These are phyloP conservation scores for Procambarus clarkii DNA, from an alignment of 1,140 invertebrate species.

Conservation along the genomic window DNA sequence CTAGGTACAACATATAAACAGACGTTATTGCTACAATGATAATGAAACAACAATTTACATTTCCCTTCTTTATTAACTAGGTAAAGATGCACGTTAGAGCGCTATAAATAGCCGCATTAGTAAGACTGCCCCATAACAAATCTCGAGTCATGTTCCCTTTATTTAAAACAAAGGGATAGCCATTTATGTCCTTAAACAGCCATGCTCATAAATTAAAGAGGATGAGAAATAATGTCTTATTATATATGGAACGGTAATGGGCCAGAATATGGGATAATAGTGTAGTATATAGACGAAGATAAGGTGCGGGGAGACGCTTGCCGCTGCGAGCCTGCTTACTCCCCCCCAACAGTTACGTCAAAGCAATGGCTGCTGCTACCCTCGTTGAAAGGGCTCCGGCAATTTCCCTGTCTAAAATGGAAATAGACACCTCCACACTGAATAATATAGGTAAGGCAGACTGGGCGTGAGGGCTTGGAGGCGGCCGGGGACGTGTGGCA, in stretches of 20 bases:
- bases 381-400: conserved; percentile 88
- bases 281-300: background rate
- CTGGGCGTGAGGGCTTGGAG: conserved; percentile 77
- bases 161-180: background rate
- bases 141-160: background rate
- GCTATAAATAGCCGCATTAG: too few species aligned
- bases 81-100: too few species aligned
- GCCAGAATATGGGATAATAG: background rate
- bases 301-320: conserved; percentile 16
- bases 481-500: conserved; percentile 72
- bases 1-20: too few species aligned
- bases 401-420: conserved; percentile 83
- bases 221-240: too few species aligned
- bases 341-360: conserved; percentile 41
- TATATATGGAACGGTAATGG: too few species aligned
- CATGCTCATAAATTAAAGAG: too few species aligned
- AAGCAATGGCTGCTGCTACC: conserved; percentile 88
- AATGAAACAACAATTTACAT: too few species aligned
- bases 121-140: background rate
- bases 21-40: too few species aligned
- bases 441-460: conserved; percentile 85
- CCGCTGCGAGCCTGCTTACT: background rate
- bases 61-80: too few species aligned
- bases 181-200: too few species aligned
- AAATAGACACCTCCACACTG: conserved; percentile 81